These are phyloP conservation scores for Neria commutata DNA, from an alignment of 2,888 invertebrate genomes.

Conservation along the genomic window DNA sequence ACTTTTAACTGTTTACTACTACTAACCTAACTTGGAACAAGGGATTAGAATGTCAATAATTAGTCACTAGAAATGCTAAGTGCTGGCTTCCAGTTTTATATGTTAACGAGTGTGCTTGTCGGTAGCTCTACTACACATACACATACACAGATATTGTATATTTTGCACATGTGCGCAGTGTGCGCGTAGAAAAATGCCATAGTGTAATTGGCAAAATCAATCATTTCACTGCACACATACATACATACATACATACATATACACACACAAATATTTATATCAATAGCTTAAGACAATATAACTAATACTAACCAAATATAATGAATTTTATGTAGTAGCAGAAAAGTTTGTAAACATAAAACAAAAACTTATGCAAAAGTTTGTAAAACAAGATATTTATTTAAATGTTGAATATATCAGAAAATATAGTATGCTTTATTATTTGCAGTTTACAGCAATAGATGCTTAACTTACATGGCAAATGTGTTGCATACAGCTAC, in stretches of 20 bases:
- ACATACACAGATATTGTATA: background rate
- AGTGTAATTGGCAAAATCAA: background rate
- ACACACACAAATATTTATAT: background rate
- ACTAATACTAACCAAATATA: constrained; percentile 32
- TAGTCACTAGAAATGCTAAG: background rate
- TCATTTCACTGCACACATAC: background rate
- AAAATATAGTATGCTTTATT: background rate
- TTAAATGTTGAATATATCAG: constrained; percentile 5
- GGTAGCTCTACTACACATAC: background rate
- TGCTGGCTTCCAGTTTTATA: too few relatives aligned
- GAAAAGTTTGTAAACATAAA: background rate
- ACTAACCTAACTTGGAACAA: too few relatives aligned
- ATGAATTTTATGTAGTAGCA: constrained; percentile 14
- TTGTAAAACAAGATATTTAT: constrained; percentile 1
- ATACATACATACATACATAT: background rate
- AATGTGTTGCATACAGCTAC: too few relatives aligned
- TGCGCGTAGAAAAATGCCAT: too few relatives aligned
- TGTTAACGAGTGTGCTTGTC: too few relatives aligned
- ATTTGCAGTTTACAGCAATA: background rate
- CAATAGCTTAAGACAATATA: background rate
- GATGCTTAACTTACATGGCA: too few relatives aligned
- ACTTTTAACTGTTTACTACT: too few relatives aligned
- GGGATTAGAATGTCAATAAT: background rate
- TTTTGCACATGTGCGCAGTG: too few relatives aligned
- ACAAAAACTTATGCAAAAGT: constrained; percentile 17